A percentile compares a stretch with the other conserved stretches of the same genome.
These are phyloP conservation scores for Caenorhabditis afra DNA, from an alignment of 2,888 invertebrate species.

Conservation along the genomic window DNA sequence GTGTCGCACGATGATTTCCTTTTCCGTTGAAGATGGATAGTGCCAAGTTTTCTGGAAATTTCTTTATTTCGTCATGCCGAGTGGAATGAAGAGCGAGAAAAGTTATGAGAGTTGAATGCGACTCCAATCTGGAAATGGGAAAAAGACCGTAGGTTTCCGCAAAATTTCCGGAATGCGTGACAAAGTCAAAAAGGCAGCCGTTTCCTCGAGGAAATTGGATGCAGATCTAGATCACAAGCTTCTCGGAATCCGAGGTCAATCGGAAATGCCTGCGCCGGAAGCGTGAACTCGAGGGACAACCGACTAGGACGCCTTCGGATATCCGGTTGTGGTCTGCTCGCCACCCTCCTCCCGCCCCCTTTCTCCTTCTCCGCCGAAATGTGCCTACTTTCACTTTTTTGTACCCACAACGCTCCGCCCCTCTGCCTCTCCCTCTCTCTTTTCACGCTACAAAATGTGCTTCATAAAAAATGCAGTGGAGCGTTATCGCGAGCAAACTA, in stretches of 20 bases:
- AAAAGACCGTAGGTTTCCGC: too few species aligned
- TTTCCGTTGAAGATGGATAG: too few species aligned
- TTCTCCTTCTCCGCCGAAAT: background rate
- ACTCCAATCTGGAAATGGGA: background rate
- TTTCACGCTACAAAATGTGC: too few species aligned
- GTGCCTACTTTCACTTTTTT: background rate
- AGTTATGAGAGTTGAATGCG: background rate
- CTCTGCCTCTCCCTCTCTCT: too few species aligned
- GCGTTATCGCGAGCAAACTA: conserved; percentile 32
- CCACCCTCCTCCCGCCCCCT: background rate
- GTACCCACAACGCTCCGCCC: background rate
- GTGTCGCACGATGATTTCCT: too few species aligned
- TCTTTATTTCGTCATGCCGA: too few species aligned
- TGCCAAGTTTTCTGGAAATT: too few species aligned
- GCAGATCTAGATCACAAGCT: too few species aligned
- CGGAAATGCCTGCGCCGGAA: background rate
- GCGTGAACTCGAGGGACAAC: background rate
- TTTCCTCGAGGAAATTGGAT: too few species aligned
- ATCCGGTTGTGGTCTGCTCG: background rate
- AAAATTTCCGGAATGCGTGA: too few species aligned
- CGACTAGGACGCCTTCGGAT: background rate
- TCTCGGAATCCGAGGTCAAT: too few species aligned
- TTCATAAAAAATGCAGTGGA: background rate
- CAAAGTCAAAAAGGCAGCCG: background rate
- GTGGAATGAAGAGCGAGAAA: background rate